These are phyloP conservation scores for Cephus cinctus DNA, from an alignment of 1,140 invertebrate species.

Conservation along the genomic window DNA sequence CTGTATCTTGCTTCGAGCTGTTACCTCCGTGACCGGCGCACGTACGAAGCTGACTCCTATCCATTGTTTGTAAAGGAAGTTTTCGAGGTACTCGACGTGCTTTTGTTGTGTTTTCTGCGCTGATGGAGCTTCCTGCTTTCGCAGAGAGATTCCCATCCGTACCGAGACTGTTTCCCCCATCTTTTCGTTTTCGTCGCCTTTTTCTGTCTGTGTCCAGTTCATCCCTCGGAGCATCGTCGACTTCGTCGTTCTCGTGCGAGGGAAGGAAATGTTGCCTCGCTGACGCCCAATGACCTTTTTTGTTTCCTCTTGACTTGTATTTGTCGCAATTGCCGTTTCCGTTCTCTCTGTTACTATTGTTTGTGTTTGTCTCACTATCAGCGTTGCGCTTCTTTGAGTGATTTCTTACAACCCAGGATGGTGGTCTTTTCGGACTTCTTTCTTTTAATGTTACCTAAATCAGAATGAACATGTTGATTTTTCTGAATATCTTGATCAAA, in stretches of 20 bases:
- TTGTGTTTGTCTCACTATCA: constrained; percentile 42
- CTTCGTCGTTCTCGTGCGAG: constrained; percentile 38
- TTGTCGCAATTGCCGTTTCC: constrained; percentile 34
- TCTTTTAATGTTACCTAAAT: constrained; percentile 48
- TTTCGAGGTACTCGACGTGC: constrained; percentile 42
- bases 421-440: constrained; percentile 39
- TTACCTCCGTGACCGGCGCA: constrained; percentile 11
- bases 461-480: constrained; percentile 8
- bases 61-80: constrained; percentile 39
- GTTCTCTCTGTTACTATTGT: constrained; percentile 33
- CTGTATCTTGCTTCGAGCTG: constrained; percentile 18
- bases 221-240: constrained; percentile 26
- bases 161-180: constrained; percentile 32
- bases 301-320: constrained; percentile 37
- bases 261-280: constrained; percentile 47
- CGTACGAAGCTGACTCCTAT: constrained; percentile 32
- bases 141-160: constrained; percentile 24
- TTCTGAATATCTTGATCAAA: not conserved
- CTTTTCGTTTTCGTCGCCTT: constrained; percentile 35
- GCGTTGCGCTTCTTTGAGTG: constrained; percentile 38
- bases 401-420: constrained; percentile 43
- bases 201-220: constrained; percentile 37
- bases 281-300: constrained; percentile 53
- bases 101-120: constrained; percentile 32
- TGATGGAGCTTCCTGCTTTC: constrained; percentile 21